These are phyloP conservation scores for Drymodes brunneopygia DNA, from an alignment of 2,113 vertebrate genomes.

Conservation along the genomic window DNA sequence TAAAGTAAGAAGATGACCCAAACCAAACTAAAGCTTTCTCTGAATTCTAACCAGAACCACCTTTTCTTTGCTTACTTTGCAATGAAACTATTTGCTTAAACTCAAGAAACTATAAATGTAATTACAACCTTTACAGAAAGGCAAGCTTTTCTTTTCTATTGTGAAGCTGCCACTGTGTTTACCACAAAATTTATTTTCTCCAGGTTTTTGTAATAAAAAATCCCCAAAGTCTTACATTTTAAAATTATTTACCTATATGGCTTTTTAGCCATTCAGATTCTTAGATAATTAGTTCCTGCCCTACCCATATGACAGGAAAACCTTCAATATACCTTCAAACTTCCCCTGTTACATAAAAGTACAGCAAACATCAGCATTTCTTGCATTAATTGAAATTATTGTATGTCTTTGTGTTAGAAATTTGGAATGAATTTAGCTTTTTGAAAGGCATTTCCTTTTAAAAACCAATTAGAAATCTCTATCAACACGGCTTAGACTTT, in stretches of 20 bases:
- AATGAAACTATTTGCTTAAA: neutral
- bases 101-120: neutral
- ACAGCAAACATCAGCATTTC: neutral
- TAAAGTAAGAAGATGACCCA: neutral
- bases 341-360: neutral
- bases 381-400: neutral
- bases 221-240: fast-evolving
- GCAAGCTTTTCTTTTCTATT: neutral
- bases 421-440: neutral
- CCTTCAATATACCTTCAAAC: neutral
- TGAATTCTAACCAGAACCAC: neutral
- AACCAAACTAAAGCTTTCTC: neutral
- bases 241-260: neutral
- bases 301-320: neutral
- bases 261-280: neutral
- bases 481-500: neutral
- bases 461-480: neutral
- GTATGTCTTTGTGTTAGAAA: neutral
- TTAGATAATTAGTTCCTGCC: neutral
- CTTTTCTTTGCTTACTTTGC: neutral
- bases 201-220: neutral
- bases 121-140: neutral
- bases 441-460: neutral
- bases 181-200: neutral
- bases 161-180: neutral